A percentile compares a stretch with the other conserved stretches of the same genome.
Evolutionary conservation across 2,888 invertebrate species (phyloP).

Genomic region (Apamea sordens): DNA sequence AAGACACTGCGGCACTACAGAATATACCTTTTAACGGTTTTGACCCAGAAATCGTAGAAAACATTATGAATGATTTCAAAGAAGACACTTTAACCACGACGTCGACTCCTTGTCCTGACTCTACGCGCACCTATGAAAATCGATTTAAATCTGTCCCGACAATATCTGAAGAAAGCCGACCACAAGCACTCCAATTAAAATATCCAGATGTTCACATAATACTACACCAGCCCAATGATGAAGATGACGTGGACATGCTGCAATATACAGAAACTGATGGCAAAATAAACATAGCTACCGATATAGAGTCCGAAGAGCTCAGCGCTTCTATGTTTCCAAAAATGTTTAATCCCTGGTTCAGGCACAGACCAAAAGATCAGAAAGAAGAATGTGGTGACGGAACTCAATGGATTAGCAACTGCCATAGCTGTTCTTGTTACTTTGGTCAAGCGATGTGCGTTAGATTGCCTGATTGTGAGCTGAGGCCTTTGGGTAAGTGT

Average conservation of each 20-base stretch:
- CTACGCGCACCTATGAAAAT: not conserved
- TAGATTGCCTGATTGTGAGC: constrained; percentile 34
- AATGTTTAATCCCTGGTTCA: constrained; percentile 2
- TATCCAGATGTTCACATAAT: constrained; percentile 30
- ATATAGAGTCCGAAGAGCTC: not conserved
- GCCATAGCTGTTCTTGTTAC: constrained; percentile 42
- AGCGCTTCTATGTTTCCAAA: not conserved
- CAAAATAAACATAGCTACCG: not conserved
- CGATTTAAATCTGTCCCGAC: not conserved
- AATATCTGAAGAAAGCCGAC: not conserved
- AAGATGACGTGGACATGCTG: not conserved
- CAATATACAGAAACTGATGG: not conserved
- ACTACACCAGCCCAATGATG: constrained; percentile 23
- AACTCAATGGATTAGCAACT: constrained; percentile 52
- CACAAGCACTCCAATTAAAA: not conserved
- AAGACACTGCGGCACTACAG: not conserved
- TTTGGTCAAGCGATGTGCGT: constrained; percentile 34
- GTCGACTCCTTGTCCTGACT: not conserved
- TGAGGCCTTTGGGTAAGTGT: constrained; percentile 44
- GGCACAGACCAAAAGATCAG: constrained; percentile 40
- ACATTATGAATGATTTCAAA: constrained; percentile 15
- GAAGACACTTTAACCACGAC: not conserved
- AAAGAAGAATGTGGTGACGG: constrained; percentile 52
- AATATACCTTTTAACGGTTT: not conserved
- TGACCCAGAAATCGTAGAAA: constrained; percentile 8